Base-by-base conservation (phyloP, 53 echinoderm and acorn worm species). In the Stichopus horrens region DNA sequence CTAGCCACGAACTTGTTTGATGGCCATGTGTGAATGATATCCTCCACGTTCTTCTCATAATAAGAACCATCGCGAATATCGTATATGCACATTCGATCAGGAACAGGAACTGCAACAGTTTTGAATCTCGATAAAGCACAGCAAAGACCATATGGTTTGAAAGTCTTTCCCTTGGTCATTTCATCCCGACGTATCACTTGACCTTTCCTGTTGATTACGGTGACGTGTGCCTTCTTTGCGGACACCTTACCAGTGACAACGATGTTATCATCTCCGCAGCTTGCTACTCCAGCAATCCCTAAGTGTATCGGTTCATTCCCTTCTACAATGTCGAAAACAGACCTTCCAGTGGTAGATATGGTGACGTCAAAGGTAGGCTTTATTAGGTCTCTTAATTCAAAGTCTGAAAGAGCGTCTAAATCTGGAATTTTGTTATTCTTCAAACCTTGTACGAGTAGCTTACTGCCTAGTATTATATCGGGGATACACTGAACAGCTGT, bases 401-500 rank as follows among this genome's bases (percentile, higher is more conserved):
- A 53, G n/a, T 82, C 82, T 54, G 82, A 54, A 4, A 55, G 22
- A 82, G 18, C 14, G 55, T 57, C 22, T 54, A 82, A 21, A 7
- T 82, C 82, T 18, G 56, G 55, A 18, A 19, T 54, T 54, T 82
- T 56, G 7, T 37, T 37, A 37, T 57, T 82, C 57, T 82, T 63
- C 51, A 63, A 21, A 58, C 58, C 83, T 83, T 58, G 55, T 60
- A 59, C 7, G 5, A 83, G 63, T 1, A 11, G 63, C 37, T 16
- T 21, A 83, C 4, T 9, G 13, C 60, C 83, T 57, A 58, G 6
- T 57, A 7, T 21, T 18, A 83, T 83, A 20, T 58, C 83, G 4
- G 83, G 83, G 58, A 83, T 21, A 60, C 83, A 83, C 58, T 20
- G 83, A 10, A 58, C 22, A 14, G 8, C 65, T 57, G 83, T 83